A percentile compares a stretch with the other conserved stretches of the same genome.
These are phyloP conservation scores for Panagrolaimus sp. DNA, from an alignment of 1,140 invertebrate species.

Conservation along the genomic window DNA sequence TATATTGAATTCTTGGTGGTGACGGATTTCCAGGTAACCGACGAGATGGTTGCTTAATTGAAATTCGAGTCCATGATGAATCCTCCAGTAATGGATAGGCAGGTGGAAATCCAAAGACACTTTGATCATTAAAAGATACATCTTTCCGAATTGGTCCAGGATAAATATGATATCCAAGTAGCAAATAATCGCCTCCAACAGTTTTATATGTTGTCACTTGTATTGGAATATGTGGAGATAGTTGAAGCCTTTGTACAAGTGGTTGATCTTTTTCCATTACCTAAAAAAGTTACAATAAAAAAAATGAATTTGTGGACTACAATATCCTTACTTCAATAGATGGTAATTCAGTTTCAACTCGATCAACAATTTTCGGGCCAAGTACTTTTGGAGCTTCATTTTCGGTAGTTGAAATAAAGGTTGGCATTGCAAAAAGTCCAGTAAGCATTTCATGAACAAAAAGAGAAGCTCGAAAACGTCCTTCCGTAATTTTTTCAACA, in stretches of 20 bases:
- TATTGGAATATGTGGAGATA: not conserved
- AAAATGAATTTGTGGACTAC: no score
- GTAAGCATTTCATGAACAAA: no score
- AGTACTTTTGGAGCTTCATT: no score
- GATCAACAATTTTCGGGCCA: no score
- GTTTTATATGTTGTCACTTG: constrained; percentile 13
- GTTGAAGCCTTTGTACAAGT: not conserved
- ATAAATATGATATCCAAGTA: not conserved
- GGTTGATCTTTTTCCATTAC: not conserved
- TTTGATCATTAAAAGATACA: not conserved
- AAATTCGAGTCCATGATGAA: no score
- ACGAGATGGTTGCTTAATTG: not conserved
- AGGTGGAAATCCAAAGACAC: not conserved
- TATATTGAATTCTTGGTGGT: not conserved
- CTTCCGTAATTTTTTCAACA: no score
- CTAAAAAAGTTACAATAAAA: no score
- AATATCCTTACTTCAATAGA: no score
- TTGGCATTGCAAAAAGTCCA: no score
- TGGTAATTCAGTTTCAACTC: no score
- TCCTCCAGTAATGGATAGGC: not conserved
- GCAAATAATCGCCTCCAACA: constrained; percentile 1
- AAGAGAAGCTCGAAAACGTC: no score
- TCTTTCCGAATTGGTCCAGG: not conserved
- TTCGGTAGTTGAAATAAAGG: no score
- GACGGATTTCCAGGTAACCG: not conserved